Base-by-base conservation (phyloP, 1,140 invertebrate species). In the Leptoteleia sp. region DNA sequence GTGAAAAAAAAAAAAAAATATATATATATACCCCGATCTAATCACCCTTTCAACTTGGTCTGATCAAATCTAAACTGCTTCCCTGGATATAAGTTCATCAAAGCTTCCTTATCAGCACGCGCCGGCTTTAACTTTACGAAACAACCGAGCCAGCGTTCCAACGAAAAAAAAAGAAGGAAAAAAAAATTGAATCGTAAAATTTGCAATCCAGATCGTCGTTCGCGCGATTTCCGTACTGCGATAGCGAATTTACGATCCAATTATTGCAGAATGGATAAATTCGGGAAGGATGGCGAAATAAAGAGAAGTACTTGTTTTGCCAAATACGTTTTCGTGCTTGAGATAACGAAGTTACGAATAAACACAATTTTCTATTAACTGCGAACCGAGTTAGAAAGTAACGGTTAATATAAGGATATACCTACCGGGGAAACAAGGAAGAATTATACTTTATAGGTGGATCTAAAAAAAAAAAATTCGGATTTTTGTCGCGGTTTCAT, bases 401-500 rank as follows among this genome's bases (percentile, higher is more conserved):
- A 48, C 19, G 19, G n/a, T n/a, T n/a, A n/a, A n/a, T n/a, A n/a
- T n/a, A n/a, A n/a, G n/a, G n/a, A n/a, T n/a, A n/a, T n/a, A n/a
- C n/a, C n/a, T n/a, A n/a, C n/a, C 19, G 19, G 19, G 19, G 19
- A 71, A 55, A 54, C 33, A 16, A 22, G 16, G 38, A 55, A 52
- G n/a, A n/a, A n/a, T n/a, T n/a, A 50, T 42, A 13, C 57, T 43
- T 77, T 55, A 65, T 55, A 55, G 59, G 65, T 42, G 42, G 27
- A 71, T 65, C 7, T 22, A 31, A 42, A 65, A 6, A 6, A 9
- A 47, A 50, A 38, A 17, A 57, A 55, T 52, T 55, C 38, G 22
- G 9, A 11, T 22, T 33, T 43, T 65, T 67, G 61, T 45, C 40
- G 45, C 38, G 29, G 12, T 1, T 1, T 0, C 3, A 19, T 50